A percentile compares a stretch with the other conserved stretches of the same genome.
These are phyloP conservation scores for Osmerus eperlanus DNA, from an alignment of 2,113 vertebrate species.

Conservation along the genomic window DNA sequence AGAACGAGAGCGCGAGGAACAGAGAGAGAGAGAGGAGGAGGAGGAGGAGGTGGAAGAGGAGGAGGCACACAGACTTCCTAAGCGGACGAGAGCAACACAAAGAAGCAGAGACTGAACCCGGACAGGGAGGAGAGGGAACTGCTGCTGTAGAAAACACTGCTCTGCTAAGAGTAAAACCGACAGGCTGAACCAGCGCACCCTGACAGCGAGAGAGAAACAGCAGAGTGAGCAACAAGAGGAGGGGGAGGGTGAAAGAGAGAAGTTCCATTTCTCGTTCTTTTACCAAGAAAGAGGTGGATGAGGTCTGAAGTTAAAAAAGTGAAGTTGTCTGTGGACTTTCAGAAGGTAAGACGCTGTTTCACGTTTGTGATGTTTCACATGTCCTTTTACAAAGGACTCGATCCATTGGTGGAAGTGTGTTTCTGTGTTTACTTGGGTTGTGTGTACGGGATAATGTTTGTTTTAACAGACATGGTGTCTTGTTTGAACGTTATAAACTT, in stretches of 20 bases:
- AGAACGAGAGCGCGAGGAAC: conserved; percentile 29
- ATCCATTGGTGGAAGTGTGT: too few relatives aligned
- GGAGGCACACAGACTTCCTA: conserved; percentile 39
- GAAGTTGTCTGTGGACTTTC: too few relatives aligned
- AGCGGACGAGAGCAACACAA: conserved; percentile 26
- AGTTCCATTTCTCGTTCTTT: background rate
- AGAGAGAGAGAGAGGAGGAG: conserved; percentile 11
- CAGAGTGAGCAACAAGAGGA: conserved; percentile 16
- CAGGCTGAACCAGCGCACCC: conserved; percentile 39
- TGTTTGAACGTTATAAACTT: too few relatives aligned
- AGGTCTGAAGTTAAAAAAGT: conserved; percentile 8
- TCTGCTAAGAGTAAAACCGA: conserved; percentile 18
- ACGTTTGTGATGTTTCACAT: too few relatives aligned
- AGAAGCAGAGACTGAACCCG: conserved; percentile 41
- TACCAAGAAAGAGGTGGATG: background rate
- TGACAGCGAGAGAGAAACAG: conserved; percentile 18
- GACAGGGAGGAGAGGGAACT: conserved; percentile 9
- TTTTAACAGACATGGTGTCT: too few relatives aligned
- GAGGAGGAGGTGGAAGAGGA: conserved; percentile 17
- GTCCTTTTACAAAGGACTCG: too few relatives aligned
- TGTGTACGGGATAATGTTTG: too few relatives aligned
- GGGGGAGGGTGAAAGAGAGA: conserved; percentile 34
- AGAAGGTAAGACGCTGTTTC: too few relatives aligned
- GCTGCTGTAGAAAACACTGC: background rate
- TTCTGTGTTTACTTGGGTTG: too few relatives aligned